A percentile compares a stretch with the other conserved stretches of the same genome.
phyloP scores from a whole-genome alignment of 2,888 invertebrate species.

The Leucoma salicis region DNA sequence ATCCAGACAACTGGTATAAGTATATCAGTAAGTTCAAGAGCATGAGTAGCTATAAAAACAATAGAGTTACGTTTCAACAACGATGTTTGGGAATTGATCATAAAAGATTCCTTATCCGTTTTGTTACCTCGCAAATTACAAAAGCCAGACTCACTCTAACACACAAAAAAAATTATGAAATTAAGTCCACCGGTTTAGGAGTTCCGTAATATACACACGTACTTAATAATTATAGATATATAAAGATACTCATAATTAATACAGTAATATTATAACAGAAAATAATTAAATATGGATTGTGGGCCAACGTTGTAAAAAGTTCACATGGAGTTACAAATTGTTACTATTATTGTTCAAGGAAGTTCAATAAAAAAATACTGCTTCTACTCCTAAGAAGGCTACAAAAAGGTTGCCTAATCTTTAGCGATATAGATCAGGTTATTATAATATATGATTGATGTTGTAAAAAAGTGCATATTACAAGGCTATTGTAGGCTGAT shows the following conservation, averaged over 20 bases:
- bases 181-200: too few relatives aligned
- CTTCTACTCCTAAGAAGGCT: constrained; percentile 8
- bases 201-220: too few relatives aligned
- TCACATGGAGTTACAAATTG: constrained; percentile 32
- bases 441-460: constrained; percentile 21
- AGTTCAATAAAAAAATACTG: constrained; percentile 14
- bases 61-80: too few relatives aligned
- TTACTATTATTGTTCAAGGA: constrained; percentile 39
- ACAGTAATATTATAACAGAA: constrained; percentile 43
- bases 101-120: too few relatives aligned
- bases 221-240: too few relatives aligned
- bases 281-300: constrained; percentile 61
- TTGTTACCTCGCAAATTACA: too few relatives aligned
- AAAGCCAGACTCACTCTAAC: too few relatives aligned
- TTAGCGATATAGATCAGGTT: constrained; percentile 20
- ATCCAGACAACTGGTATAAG: too few relatives aligned
- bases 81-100: too few relatives aligned
- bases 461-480: not conserved
- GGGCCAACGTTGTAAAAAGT: constrained; percentile 35
- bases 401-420: constrained; percentile 13
- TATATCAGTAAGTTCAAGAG: too few relatives aligned
- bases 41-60: too few relatives aligned
- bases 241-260: not conserved
- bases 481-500: not conserved
- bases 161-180: too few relatives aligned